phyloP scores from a whole-genome alignment of 2,888 invertebrate genomes.

The Muschampia plurimacula region DNA sequence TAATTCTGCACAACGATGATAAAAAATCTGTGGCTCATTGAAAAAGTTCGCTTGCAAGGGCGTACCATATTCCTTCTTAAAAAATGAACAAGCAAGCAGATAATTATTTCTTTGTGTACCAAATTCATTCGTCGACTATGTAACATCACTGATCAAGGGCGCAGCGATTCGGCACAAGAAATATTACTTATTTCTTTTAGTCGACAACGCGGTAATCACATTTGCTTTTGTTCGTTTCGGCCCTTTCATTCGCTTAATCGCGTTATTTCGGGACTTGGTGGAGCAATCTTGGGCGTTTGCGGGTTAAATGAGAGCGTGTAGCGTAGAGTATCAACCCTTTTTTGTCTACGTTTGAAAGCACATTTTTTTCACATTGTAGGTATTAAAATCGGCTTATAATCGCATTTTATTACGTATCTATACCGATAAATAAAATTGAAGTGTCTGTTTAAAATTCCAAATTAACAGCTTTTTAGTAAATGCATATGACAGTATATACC shows the following conservation, averaged over 20 bases:
- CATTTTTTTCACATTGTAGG: too few species aligned
- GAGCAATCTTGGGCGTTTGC: slow-evolving; percentile 59
- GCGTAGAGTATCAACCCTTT: not conserved
- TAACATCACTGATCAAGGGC: slow-evolving; percentile 21
- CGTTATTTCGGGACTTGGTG: slow-evolving; percentile 78
- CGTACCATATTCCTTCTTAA: too few species aligned
- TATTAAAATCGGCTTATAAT: too few species aligned
- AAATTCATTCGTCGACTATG: not conserved
- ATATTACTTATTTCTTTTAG: slow-evolving; percentile 82
- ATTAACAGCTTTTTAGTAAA: too few species aligned
- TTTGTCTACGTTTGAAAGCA: too few species aligned
- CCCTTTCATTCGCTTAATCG: slow-evolving; percentile 84
- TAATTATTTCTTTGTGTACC: not conserved
- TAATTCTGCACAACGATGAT: too few species aligned
- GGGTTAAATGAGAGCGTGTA: slow-evolving; percentile 48
- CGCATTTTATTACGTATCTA: too few species aligned
- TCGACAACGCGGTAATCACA: slow-evolving; percentile 82
- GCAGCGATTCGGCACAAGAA: slow-evolving; percentile 68
- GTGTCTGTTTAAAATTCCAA: too few species aligned
- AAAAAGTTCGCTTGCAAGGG: too few species aligned
- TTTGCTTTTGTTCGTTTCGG: slow-evolving; percentile 83
- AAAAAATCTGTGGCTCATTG: not conserved
- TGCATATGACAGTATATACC: too few species aligned
- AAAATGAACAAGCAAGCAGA: not conserved
- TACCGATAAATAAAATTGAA: too few species aligned